Conservation (phyloP, 2,888 invertebrate genomes). For the Drosophila nr. fundita region DNA sequence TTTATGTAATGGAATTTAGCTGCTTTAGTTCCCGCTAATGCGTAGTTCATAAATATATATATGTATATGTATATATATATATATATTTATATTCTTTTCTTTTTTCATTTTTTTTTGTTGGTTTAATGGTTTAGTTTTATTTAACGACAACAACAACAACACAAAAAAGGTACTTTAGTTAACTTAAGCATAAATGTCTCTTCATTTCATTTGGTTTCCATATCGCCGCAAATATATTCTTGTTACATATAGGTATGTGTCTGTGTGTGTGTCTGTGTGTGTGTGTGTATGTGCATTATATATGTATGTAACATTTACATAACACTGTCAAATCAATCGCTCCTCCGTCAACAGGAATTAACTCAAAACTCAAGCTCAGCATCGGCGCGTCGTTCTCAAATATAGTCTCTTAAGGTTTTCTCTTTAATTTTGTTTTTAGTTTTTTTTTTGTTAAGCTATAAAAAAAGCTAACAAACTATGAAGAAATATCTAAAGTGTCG, state of each 20-base stretch:
- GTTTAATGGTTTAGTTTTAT: slow-evolving; percentile 38
- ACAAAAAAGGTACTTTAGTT: slow-evolving; percentile 74
- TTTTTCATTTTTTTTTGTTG: slow-evolving; percentile 11
- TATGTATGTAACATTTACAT: slow-evolving; percentile 17
- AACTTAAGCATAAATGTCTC: slow-evolving; percentile 60
- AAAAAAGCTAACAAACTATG: slow-evolving; percentile 38
- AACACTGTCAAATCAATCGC: slow-evolving; percentile 12
- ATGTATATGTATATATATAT: slow-evolving; percentile 35
- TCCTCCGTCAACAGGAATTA: slow-evolving; percentile 9
- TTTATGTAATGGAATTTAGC: slow-evolving; percentile 32
- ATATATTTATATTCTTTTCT: slow-evolving; percentile 19
- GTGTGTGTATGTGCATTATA: slow-evolving; percentile 25
- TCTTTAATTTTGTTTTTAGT: not conserved
- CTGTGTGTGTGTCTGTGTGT: slow-evolving; percentile 8
- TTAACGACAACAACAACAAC: slow-evolving; percentile 69
- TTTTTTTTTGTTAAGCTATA: slow-evolving; percentile 7
- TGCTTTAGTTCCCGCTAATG: slow-evolving; percentile 20
- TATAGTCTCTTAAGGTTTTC: slow-evolving; percentile 3
- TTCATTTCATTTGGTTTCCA: slow-evolving; percentile 24
- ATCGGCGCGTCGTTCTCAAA: slow-evolving; percentile 8
- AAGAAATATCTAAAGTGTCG: slow-evolving; percentile 35
- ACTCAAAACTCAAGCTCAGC: slow-evolving; percentile 22
- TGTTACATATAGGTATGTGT: slow-evolving; percentile 30
- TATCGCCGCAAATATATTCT: slow-evolving; percentile 30
- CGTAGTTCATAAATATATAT: slow-evolving; percentile 32